Percentiles rank a stretch among this genome's conserved stretches.
These are phyloP conservation scores for Callipepla squamata DNA, from an alignment of 2,113 vertebrate species.

Conservation along the genomic window DNA sequence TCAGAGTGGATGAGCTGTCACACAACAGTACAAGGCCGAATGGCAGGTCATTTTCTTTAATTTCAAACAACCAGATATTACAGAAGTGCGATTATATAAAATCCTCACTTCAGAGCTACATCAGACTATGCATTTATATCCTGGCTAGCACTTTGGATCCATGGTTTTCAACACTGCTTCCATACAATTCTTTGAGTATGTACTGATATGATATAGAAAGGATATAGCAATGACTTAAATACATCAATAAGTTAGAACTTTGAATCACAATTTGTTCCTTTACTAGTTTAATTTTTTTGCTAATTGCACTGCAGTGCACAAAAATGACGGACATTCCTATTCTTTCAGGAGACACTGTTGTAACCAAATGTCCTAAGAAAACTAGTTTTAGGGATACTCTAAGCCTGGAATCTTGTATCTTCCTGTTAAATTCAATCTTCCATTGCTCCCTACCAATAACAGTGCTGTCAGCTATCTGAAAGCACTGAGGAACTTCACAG, in stretches of 20 bases:
- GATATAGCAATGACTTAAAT: background rate
- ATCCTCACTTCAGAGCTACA: background rate
- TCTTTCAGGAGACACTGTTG: background rate
- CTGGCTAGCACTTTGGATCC: background rate
- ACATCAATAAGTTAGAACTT: background rate
- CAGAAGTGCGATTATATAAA: slow-evolving; percentile 25
- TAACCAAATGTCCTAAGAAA: background rate
- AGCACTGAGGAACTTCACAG: slow-evolving; percentile 5
- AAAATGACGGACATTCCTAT: background rate
- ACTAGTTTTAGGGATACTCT: background rate
- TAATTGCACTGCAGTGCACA: background rate
- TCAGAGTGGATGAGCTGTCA: slow-evolving; percentile 9
- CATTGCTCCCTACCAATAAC: background rate
- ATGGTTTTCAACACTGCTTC: background rate
- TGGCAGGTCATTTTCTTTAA: slow-evolving; percentile 19
- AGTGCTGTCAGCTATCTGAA: slow-evolving; percentile 5
- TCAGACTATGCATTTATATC: background rate
- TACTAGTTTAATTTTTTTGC: background rate
- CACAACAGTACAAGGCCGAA: background rate
- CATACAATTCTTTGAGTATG: background rate
- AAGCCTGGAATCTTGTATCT: background rate
- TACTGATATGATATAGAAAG: background rate
- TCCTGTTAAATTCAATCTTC: background rate
- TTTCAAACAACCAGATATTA: slow-evolving; percentile 29
- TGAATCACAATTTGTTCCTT: background rate